These are phyloP conservation scores for Spilogale gracilis DNA, from an alignment of 2,113 vertebrate species.

Conservation along the genomic window DNA sequence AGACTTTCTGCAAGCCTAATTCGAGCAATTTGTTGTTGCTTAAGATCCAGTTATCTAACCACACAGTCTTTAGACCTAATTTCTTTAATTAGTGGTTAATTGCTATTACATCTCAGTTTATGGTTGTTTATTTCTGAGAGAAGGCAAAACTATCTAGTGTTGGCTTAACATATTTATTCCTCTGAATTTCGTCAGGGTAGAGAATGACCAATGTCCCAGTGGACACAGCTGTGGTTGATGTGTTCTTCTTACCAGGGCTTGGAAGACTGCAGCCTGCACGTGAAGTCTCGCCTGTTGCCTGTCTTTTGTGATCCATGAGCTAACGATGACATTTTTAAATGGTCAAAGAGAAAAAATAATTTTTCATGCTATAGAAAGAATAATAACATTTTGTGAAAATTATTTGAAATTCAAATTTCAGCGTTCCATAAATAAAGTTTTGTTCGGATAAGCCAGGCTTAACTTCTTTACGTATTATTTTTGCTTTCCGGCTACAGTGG, in stretches of 20 bases:
- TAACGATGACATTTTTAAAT: not conserved
- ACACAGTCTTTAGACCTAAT: constrained; percentile 72
- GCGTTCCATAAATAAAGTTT: not conserved
- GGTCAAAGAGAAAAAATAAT: not conserved
- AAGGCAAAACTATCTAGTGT: constrained; percentile 5
- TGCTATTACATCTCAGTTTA: constrained; percentile 51
- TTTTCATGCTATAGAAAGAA: not conserved
- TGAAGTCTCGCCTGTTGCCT: not conserved
- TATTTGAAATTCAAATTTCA: not conserved
- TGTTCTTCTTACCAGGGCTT: not conserved
- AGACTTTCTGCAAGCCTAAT: constrained; percentile 35
- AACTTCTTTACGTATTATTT: not conserved
- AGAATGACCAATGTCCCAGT: not conserved
- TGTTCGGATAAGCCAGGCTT: not conserved
- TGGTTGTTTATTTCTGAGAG: constrained; percentile 75
- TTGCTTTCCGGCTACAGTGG: not conserved
- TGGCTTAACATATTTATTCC: not conserved
- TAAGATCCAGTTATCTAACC: constrained; percentile 72
- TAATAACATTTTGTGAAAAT: not conserved
- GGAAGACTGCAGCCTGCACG: not conserved
- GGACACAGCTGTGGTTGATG: not conserved
- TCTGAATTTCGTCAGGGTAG: not conserved
- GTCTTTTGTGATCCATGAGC: not conserved
- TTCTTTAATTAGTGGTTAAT: constrained; percentile 74
- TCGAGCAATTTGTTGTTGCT: constrained; percentile 64